These are phyloP conservation scores for Onychostoma macrolepis DNA, from an alignment of 2,113 vertebrate genomes.

Conservation along the genomic window DNA sequence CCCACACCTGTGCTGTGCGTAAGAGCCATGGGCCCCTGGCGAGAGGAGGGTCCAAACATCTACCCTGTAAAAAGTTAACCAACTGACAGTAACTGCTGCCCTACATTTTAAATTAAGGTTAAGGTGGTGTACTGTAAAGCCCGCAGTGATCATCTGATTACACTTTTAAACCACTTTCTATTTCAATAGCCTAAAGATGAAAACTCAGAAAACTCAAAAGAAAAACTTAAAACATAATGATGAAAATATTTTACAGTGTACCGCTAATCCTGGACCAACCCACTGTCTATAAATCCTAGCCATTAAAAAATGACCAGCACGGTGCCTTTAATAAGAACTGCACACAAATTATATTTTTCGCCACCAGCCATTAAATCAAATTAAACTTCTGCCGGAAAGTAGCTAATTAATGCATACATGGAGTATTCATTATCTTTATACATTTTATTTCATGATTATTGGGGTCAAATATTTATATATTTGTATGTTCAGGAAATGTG, in stretches of 20 bases:
- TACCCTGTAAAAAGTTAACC: not conserved
- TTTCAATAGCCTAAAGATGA: too few relatives aligned
- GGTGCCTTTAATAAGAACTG: not conserved
- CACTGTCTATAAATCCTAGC: too few relatives aligned
- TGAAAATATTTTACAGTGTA: too few relatives aligned
- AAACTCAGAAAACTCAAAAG: not conserved
- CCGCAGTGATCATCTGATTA: not conserved
- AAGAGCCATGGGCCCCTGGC: not conserved
- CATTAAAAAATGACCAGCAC: not conserved
- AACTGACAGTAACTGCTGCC: not conserved
- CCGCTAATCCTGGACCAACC: too few relatives aligned
- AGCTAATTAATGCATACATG: not conserved
- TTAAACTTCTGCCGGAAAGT: not conserved
- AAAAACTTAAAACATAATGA: too few relatives aligned
- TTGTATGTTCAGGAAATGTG: too few relatives aligned
- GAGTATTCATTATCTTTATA: not conserved
- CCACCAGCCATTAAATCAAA: too few relatives aligned
- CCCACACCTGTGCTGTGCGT: conserved; percentile 51
- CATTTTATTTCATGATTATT: not conserved
- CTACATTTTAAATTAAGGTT: not conserved
- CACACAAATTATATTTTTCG: not conserved
- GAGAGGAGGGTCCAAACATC: not conserved
- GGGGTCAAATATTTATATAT: too few relatives aligned
- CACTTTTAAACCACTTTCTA: too few relatives aligned
- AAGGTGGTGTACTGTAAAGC: not conserved